Conservation (phyloP, 2,888 invertebrate species). For the Drosophila rellima region DNA sequence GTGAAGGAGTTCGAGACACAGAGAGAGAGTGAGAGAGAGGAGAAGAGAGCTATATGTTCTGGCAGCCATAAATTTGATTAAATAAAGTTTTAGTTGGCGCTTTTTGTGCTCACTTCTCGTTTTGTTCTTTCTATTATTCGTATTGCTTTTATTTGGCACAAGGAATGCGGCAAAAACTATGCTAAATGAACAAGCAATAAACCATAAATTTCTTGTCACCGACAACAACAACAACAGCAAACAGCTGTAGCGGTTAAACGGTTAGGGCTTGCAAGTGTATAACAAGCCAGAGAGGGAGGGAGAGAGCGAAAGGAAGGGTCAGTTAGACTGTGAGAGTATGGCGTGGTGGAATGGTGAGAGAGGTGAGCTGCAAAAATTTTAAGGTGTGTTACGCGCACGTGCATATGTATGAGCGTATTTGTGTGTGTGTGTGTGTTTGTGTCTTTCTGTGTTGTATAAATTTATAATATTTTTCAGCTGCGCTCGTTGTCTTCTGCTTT, state of each 20-base stretch:
- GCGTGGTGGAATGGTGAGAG: slow-evolving; percentile 17
- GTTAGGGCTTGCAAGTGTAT: slow-evolving; percentile 54
- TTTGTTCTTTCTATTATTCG: slow-evolving; percentile 36
- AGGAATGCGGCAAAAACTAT: slow-evolving; percentile 79
- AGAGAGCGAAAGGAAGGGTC: slow-evolving; percentile 4
- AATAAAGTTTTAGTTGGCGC: slow-evolving; percentile 76
- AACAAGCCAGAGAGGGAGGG: slow-evolving; percentile 26
- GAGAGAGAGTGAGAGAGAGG: background rate
- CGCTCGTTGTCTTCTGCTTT: slow-evolving; percentile 23
- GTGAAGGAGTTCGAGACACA: background rate
- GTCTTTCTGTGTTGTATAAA: slow-evolving; percentile 54
- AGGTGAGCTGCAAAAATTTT: slow-evolving; percentile 29
- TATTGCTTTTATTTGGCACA: slow-evolving; percentile 51
- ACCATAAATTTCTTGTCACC: slow-evolving; percentile 79
- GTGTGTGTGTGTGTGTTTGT: slow-evolving; percentile 19
- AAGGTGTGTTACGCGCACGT: slow-evolving; percentile 51
- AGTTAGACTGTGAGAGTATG: background rate
- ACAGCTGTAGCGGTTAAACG: slow-evolving; percentile 57
- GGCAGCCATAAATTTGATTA: slow-evolving; percentile 80
- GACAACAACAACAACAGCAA: slow-evolving; percentile 41
- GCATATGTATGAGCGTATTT: slow-evolving; percentile 9
- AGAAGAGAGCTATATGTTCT: slow-evolving; percentile 1
- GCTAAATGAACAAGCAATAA: slow-evolving; percentile 80
- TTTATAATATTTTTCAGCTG: slow-evolving; percentile 69
- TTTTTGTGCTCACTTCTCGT: slow-evolving; percentile 39